Evolutionary conservation across 2,113 vertebrate genomes (phyloP).

Genomic region (Heteronetta atricapilla): DNA sequence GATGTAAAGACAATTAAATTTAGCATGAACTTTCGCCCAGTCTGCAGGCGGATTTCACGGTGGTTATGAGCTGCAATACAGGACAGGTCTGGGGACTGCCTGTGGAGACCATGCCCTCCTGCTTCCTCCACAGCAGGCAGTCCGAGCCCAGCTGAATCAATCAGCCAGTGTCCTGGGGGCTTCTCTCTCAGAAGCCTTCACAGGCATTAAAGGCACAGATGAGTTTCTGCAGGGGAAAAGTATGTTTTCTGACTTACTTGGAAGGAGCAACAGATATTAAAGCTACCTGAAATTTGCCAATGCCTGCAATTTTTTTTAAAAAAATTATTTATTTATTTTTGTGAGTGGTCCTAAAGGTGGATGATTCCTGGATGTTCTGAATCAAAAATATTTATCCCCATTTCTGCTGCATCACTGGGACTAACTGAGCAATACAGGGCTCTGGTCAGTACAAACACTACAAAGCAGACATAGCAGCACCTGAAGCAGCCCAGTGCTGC

Average conservation of each 20-base stretch:
- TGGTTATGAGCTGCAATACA: neutral
- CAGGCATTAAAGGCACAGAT: neutral
- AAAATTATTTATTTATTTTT: neutral
- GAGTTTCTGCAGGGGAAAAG: neutral
- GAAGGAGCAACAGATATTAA: neutral
- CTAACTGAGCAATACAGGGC: neutral
- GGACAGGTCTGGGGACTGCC: neutral
- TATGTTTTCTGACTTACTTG: neutral
- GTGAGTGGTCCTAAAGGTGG: neutral
- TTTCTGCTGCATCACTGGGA: neutral
- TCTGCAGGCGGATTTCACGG: neutral
- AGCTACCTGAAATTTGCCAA: neutral
- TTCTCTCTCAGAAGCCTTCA: neutral
- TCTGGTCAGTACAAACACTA: neutral
- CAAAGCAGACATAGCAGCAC: neutral
- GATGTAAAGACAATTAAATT: neutral
- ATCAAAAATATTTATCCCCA: neutral
- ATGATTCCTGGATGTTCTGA: neutral
- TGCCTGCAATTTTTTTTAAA: neutral
- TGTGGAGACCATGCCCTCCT: neutral
- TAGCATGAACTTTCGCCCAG: neutral
- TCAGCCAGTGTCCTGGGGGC: neutral
- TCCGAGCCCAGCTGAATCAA: neutral
- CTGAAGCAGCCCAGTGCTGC: neutral
- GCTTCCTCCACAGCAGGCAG: rapidly evolving